Percentiles rank a stretch among this genome's conserved stretches.
Conservation (phyloP, 2,797 vertebrate species). For the Danionella dracula region DNA sequence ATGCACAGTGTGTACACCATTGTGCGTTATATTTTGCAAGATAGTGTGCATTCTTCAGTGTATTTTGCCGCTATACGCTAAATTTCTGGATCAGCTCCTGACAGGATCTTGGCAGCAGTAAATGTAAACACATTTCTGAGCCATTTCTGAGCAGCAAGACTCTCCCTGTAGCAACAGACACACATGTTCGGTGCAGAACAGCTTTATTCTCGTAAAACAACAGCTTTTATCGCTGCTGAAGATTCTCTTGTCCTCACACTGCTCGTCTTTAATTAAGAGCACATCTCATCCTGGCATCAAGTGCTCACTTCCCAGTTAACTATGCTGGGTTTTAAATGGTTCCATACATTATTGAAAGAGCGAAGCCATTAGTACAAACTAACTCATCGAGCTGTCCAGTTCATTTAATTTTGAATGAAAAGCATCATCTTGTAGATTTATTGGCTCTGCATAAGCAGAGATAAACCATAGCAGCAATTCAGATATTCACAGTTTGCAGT, state of each 20-base stretch:
- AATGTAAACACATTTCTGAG: slow-evolving; percentile 73
- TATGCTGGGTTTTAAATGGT: not conserved
- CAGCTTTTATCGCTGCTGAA: slow-evolving; percentile 31
- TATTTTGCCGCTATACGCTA: slow-evolving; percentile 9
- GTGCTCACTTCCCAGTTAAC: not conserved
- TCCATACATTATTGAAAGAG: not conserved
- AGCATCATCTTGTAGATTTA: not conserved
- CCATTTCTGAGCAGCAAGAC: slow-evolving; percentile 36
- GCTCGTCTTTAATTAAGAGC: not conserved
- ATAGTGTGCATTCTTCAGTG: not conserved
- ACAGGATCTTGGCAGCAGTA: slow-evolving; percentile 74
- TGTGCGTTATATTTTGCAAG: slow-evolving; percentile 2
- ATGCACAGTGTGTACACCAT: not conserved
- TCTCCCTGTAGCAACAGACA: slow-evolving; percentile 38
- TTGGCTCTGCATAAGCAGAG: not conserved
- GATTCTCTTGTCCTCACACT: not conserved
- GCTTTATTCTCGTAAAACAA: slow-evolving; percentile 55
- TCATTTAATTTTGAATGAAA: not conserved
- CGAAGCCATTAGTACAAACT: not conserved
- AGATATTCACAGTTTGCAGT: not conserved
- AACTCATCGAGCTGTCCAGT: not conserved
- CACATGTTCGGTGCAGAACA: slow-evolving; percentile 23
- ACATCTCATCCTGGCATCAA: not conserved
- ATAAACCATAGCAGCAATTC: not conserved
- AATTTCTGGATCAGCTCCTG: slow-evolving; percentile 60